phyloP scores from a whole-genome alignment of 2,113 vertebrate species.

The Megaleporinus macrocephalus region DNA sequence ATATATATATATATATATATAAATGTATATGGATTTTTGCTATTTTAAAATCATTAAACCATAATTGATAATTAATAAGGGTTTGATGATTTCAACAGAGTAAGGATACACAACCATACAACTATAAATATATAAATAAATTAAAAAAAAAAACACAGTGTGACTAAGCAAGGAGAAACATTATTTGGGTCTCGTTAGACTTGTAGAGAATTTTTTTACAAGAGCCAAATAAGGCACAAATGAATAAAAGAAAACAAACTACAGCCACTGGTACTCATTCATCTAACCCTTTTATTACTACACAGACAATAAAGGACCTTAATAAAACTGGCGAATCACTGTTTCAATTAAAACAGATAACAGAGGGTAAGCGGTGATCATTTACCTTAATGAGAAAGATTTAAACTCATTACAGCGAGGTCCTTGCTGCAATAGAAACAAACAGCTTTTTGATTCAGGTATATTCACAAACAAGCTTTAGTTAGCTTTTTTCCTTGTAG shows the following conservation, averaged over 20 bases:
- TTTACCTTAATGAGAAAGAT: not conserved
- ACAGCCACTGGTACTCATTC: conserved; percentile 34
- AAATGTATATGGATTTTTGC: too few relatives aligned
- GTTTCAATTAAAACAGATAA: conserved; percentile 29
- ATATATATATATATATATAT: too few relatives aligned
- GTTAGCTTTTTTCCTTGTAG: too few relatives aligned
- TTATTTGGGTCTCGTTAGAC: conserved; percentile 26
- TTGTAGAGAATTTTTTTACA: conserved; percentile 39
- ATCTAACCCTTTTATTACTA: conserved; percentile 34
- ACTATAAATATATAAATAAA: not conserved
- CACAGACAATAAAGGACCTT: conserved; percentile 19
- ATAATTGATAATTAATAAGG: too few relatives aligned
- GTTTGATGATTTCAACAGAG: too few relatives aligned
- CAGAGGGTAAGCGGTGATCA: not conserved
- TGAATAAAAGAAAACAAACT: conserved; percentile 1
- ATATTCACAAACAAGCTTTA: too few relatives aligned
- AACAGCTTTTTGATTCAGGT: too few relatives aligned
- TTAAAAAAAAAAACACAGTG: not conserved
- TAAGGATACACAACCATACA: too few relatives aligned
- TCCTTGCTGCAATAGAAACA: too few relatives aligned
- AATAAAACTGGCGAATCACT: conserved; percentile 22
- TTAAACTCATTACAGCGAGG: too few relatives aligned
- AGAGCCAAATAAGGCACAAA: conserved; percentile 13
- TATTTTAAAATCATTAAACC: too few relatives aligned
- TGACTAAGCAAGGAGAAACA: not conserved